Percentiles rank a stretch among this genome's conserved stretches.
Conservation (phyloP, 2,797 vertebrate genomes). For the Menidia menidia region DNA sequence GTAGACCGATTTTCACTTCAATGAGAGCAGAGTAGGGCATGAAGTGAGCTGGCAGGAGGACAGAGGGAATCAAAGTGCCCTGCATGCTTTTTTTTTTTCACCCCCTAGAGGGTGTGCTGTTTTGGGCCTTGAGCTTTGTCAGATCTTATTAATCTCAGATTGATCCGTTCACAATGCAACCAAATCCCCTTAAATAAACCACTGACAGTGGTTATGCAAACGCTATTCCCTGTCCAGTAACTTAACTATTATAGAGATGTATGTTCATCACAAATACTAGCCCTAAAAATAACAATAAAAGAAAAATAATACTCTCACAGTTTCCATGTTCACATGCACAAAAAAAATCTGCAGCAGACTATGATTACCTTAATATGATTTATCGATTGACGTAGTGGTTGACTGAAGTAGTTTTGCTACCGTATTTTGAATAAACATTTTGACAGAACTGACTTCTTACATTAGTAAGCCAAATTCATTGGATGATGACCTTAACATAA, state of each 20-base stretch:
- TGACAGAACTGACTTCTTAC: too few species aligned
- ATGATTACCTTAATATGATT: neutral
- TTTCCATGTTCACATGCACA: neutral
- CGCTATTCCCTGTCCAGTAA: conserved; percentile 3
- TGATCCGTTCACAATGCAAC: conserved; percentile 48
- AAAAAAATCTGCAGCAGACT: neutral
- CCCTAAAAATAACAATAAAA: neutral
- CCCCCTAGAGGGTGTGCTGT: conserved; percentile 56
- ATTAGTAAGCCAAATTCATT: too few species aligned
- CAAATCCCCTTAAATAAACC: conserved; percentile 51
- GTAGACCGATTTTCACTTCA: conserved; percentile 73
- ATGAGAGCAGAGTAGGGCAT: conserved; percentile 68
- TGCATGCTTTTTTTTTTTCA: conserved; percentile 32
- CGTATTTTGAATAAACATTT: too few species aligned
- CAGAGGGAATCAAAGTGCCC: conserved; percentile 71
- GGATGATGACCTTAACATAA: too few species aligned
- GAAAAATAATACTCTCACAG: neutral
- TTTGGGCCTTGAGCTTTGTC: conserved; percentile 67
- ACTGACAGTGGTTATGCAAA: neutral
- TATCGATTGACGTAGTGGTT: neutral
- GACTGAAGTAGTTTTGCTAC: too few species aligned
- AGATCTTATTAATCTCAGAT: conserved; percentile 67
- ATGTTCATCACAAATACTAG: neutral
- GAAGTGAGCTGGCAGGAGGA: conserved; percentile 73
- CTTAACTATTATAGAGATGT: conserved; percentile 6